phyloP scores from a whole-genome alignment of 2,888 invertebrate genomes.

The Leptinotarsa juncta region DNA sequence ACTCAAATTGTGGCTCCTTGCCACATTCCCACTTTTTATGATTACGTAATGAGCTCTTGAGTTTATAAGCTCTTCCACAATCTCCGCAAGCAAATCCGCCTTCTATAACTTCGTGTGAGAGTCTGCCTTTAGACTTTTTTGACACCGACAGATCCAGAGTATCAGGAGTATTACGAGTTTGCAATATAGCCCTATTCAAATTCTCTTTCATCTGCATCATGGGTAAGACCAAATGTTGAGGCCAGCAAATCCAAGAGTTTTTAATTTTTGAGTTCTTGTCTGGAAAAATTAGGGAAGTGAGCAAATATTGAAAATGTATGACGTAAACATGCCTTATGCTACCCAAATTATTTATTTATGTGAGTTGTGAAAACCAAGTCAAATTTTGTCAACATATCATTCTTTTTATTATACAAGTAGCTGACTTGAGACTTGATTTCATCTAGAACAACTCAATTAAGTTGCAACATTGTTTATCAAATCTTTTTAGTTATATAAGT shows the following conservation, averaged over 20 bases:
- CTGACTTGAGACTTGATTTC: no score
- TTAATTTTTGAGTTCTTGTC: slow-evolving; percentile 65
- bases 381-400: no score
- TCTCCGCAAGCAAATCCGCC: slow-evolving; percentile 80
- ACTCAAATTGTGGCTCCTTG: slow-evolving; percentile 49
- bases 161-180: slow-evolving; percentile 36
- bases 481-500: no score
- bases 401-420: no score
- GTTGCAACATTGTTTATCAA: no score
- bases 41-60: slow-evolving; percentile 48
- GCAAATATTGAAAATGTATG: background rate
- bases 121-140: slow-evolving; percentile 34
- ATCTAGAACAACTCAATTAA: no score
- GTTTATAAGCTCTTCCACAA: slow-evolving; percentile 83
- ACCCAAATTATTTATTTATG: no score
- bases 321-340: no score
- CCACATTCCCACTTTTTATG: slow-evolving; percentile 53
- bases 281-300: slow-evolving; percentile 51
- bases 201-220: slow-evolving; percentile 72
- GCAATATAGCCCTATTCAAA: slow-evolving; percentile 56
- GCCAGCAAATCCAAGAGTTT: slow-evolving; percentile 79
- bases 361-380: no score
- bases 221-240: slow-evolving; percentile 79
- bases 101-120: slow-evolving; percentile 47
- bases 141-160: slow-evolving; percentile 44